Conservation (phyloP, 2,797 vertebrate genomes). For the Macrochelys suwanniensis region DNA sequence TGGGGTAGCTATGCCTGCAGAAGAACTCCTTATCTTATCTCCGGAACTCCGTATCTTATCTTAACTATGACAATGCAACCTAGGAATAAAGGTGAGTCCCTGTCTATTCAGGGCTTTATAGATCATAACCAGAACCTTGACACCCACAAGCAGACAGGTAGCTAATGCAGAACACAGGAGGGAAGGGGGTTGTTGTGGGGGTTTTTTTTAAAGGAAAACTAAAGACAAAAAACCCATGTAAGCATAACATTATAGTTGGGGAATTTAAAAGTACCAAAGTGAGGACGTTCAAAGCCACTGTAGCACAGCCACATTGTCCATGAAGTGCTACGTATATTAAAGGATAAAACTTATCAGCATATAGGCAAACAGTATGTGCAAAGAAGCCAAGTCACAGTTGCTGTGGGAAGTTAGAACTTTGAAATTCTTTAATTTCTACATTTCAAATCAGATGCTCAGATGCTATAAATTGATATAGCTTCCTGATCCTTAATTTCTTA, state of each 20-base stretch:
- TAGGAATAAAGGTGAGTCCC: background rate
- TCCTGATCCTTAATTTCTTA: conserved; percentile 52
- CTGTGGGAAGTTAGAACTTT: conserved; percentile 40
- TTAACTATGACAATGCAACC: background rate
- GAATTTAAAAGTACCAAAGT: background rate
- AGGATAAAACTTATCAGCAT: conserved; percentile 16
- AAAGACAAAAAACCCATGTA: background rate
- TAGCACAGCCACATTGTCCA: background rate
- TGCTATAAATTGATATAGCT: conserved; percentile 50
- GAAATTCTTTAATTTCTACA: conserved; percentile 30
- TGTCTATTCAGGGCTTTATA: background rate
- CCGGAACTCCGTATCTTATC: background rate
- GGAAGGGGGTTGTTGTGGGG: background rate
- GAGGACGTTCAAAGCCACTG: background rate
- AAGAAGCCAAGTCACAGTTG: background rate
- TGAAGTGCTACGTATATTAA: background rate
- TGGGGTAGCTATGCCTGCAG: background rate
- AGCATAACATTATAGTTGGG: background rate
- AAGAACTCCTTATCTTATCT: background rate
- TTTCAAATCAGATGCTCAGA: conserved; percentile 50
- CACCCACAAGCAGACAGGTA: background rate
- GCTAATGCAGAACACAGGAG: background rate
- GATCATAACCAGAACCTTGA: background rate
- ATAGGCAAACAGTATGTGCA: conserved; percentile 12
- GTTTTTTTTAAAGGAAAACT: background rate